Percentiles rank a stretch among this genome's conserved stretches.
Evolutionary conservation across 2,888 invertebrate species (phyloP).

Genomic region (Leucozona laternaria): DNA sequence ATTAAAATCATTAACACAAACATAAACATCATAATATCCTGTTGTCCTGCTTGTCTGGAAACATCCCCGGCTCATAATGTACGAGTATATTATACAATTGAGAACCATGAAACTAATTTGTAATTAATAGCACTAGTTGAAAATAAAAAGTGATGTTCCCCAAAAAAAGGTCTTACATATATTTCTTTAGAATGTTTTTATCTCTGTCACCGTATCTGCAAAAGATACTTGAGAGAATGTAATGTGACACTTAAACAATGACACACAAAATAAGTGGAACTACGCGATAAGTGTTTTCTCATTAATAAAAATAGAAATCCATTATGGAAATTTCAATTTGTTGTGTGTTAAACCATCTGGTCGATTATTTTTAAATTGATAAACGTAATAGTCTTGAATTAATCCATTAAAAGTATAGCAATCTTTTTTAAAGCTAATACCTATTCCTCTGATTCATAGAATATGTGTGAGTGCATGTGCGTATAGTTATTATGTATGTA

Average conservation of each 20-base stretch:
- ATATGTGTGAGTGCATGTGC: not conserved
- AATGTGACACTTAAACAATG: constrained; percentile 68
- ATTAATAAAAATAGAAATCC: constrained; percentile 35
- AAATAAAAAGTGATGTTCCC: constrained; percentile 23
- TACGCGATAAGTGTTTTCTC: constrained; percentile 61
- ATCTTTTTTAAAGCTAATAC: not conserved
- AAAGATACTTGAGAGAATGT: constrained; percentile 47
- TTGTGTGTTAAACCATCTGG: constrained; percentile 54
- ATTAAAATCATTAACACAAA: not conserved
- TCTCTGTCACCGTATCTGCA: constrained; percentile 7
- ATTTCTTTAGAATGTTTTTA: constrained; percentile 39
- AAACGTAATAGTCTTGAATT: not conserved
- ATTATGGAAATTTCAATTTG: constrained; percentile 4
- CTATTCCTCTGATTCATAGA: not conserved
- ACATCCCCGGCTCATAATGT: not conserved
- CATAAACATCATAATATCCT: constrained; percentile 75
- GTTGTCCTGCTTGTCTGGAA: constrained; percentile 51
- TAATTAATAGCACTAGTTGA: constrained; percentile 5
- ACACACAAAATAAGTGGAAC: constrained; percentile 53
- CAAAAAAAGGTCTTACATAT: constrained; percentile 14
- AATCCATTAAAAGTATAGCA: not conserved
- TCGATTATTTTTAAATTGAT: constrained; percentile 6
- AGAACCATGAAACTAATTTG: not conserved
- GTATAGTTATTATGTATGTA: too few relatives aligned
- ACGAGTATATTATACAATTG: not conserved